A percentile compares a stretch with the other conserved stretches of the same genome.
phyloP scores from a whole-genome alignment of 1,140 invertebrate genomes.

The Gryon sp. region DNA sequence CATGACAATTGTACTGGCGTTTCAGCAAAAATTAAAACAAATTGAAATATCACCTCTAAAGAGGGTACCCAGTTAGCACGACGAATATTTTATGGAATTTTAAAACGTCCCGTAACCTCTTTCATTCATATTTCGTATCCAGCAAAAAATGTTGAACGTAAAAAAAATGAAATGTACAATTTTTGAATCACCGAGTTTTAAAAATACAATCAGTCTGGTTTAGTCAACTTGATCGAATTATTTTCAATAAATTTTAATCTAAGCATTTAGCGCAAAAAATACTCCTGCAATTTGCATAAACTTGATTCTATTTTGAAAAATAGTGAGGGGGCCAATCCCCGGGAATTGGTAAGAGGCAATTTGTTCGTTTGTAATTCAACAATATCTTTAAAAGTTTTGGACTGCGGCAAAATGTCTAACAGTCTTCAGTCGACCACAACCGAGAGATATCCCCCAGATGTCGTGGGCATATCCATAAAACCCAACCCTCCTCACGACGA shows the following conservation, averaged over 20 bases:
- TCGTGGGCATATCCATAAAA: slow-evolving; percentile 23
- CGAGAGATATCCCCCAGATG: slow-evolving; percentile 11
- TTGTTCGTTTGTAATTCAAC: slow-evolving; percentile 6
- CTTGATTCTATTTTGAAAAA: too few relatives aligned
- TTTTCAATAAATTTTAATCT: too few relatives aligned
- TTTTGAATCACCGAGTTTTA: too few relatives aligned
- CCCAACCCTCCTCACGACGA: neutral
- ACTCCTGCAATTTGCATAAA: neutral
- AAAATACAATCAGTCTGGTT: too few relatives aligned
- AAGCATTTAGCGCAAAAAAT: too few relatives aligned
- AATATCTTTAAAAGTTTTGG: slow-evolving; percentile 8
- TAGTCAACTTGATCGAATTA: too few relatives aligned
- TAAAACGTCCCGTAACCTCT: slow-evolving; percentile 17
- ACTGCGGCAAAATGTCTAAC: slow-evolving; percentile 20
- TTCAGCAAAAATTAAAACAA: slow-evolving; percentile 53
- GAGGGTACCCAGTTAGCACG: slow-evolving; percentile 37
- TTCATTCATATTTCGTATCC: slow-evolving; percentile 22
- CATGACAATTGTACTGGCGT: slow-evolving; percentile 35
- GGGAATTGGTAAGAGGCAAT: too few relatives aligned
- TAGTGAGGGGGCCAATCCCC: too few relatives aligned
- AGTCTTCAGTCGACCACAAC: slow-evolving; percentile 6
- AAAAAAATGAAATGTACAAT: neutral
- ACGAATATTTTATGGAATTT: slow-evolving; percentile 49
- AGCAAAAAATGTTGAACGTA: neutral
- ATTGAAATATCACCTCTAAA: slow-evolving; percentile 52